These are phyloP conservation scores for Suillia variegata DNA, from an alignment of 2,888 invertebrate species.

Conservation along the genomic window DNA sequence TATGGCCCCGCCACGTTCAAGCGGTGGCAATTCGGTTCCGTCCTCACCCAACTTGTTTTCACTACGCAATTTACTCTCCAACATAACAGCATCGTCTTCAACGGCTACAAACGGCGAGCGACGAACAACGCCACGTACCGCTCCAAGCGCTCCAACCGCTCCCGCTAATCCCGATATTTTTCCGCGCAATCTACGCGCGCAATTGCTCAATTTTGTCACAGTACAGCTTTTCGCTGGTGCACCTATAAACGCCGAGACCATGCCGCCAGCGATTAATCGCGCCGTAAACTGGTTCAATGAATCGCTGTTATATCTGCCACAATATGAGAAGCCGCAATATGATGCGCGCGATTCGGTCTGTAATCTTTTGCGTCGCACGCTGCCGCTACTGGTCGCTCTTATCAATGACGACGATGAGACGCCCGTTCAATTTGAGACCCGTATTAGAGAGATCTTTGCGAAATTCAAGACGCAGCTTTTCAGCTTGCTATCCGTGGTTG, in stretches of 20 bases:
- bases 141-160: constrained; percentile 8
- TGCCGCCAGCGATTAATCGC: constrained; percentile 46
- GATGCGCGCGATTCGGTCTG: constrained; percentile 57
- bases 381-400: constrained; percentile 50
- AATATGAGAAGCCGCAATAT: constrained; percentile 54
- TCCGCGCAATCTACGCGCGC: constrained; percentile 45
- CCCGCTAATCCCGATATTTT: constrained; percentile 21
- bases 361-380: constrained; percentile 49
- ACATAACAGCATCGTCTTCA: too few relatives aligned
- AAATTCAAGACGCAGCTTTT: constrained; percentile 53
- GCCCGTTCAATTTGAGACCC: constrained; percentile 47
- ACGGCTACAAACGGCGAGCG: too few relatives aligned
- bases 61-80: background rate
- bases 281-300: constrained; percentile 52
- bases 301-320: constrained; percentile 50
- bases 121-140: background rate
- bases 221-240: constrained; percentile 48
- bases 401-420: constrained; percentile 35
- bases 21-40: background rate
- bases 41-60: too few relatives aligned
- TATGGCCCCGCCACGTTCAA: constrained; percentile 19
- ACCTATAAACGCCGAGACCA: constrained; percentile 49
- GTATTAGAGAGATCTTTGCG: constrained; percentile 47
- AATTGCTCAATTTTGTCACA: constrained; percentile 47
- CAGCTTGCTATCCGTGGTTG: constrained; percentile 54